phyloP scores from a whole-genome alignment of 2,888 invertebrate species.

The Thecophora atra region DNA sequence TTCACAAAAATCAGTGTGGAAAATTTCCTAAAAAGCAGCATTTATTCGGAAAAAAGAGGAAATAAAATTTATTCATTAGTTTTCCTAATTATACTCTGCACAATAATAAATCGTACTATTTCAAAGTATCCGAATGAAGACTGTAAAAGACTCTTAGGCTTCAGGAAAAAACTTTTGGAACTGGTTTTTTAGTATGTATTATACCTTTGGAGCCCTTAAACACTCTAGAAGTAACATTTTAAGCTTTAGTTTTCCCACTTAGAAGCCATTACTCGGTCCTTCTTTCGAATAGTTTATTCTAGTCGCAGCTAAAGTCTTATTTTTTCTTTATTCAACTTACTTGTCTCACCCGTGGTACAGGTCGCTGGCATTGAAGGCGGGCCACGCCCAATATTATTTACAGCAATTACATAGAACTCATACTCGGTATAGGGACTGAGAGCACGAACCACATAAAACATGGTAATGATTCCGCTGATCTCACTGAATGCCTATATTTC shows the following conservation, averaged over 20 bases:
- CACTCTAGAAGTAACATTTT: not conserved
- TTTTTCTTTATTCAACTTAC: slow-evolving; percentile 68
- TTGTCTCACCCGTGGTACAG: slow-evolving; percentile 96
- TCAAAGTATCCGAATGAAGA: no score
- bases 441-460: slow-evolving; percentile 89
- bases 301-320: not conserved
- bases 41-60: slow-evolving; percentile 40
- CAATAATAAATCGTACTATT: no score
- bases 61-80: slow-evolving; percentile 23
- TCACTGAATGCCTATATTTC: slow-evolving; percentile 81
- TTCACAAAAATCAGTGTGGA: not conserved
- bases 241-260: not conserved
- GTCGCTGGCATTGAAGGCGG: slow-evolving; percentile 87
- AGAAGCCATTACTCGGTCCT: not conserved
- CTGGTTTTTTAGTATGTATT: not conserved
- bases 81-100: no score
- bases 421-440: slow-evolving; percentile 95
- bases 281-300: not conserved
- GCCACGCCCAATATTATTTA: slow-evolving; percentile 93
- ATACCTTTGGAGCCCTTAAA: not conserved
- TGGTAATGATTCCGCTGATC: slow-evolving; percentile 91
- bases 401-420: slow-evolving; percentile 94
- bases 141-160: not conserved
- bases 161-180: not conserved
- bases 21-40: slow-evolving; percentile 41